These are phyloP conservation scores for Rhodinocichla rosea DNA, from an alignment of 2,113 vertebrate species.

Conservation along the genomic window DNA sequence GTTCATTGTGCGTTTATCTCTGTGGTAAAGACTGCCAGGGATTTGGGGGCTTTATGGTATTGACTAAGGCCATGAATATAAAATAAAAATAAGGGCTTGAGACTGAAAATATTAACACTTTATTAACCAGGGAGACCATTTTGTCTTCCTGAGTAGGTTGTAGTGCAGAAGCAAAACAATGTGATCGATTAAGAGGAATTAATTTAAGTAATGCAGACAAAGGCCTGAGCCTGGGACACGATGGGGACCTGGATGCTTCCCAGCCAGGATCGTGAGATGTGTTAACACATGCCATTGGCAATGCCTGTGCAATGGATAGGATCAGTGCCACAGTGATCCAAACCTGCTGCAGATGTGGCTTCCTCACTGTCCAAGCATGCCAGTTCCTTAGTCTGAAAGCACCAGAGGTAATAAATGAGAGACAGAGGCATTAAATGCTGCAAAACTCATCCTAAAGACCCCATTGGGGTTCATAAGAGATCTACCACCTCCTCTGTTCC, in stretches of 20 bases:
- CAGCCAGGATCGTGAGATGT: fast-evolving
- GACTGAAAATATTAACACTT: not conserved
- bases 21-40: not conserved
- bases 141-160: not conserved
- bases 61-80: not conserved
- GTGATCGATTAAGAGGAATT: not conserved
- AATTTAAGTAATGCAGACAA: fast-evolving
- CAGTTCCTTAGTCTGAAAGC: fast-evolving
- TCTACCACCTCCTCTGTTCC: not conserved
- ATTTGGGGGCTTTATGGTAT: not conserved
- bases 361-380: fast-evolving
- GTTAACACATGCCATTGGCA: fast-evolving
- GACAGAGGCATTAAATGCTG: not conserved
- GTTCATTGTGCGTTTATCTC: not conserved
- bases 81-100: not conserved
- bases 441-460: fast-evolving
- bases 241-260: not conserved
- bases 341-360: not conserved
- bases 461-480: not conserved
- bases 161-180: not conserved
- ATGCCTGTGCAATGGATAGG: fast-evolving
- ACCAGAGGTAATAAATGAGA: not conserved
- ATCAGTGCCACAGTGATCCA: fast-evolving
- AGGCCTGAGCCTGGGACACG: fast-evolving
- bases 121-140: not conserved